phyloP scores from a whole-genome alignment of 2,888 invertebrate genomes.

The Teinopalpus imperialis region DNA sequence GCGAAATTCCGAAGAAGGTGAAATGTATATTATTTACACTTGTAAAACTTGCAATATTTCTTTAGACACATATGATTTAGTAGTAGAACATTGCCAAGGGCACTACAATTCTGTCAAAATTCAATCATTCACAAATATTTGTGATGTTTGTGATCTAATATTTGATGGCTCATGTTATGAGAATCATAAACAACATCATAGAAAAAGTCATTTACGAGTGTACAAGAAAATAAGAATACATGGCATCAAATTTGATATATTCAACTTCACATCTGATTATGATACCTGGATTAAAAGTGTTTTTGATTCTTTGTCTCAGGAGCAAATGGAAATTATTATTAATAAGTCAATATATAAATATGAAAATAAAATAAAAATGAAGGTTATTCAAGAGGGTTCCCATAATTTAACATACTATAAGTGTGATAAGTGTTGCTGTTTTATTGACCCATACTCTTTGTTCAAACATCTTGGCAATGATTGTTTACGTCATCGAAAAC shows the following conservation, averaged over 20 bases:
- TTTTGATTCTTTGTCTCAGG: conserved; percentile 42
- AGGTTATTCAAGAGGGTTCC: conserved; percentile 49
- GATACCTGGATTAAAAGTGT: conserved; percentile 54
- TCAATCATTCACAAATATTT: conserved; percentile 32
- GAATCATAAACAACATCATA: conserved; percentile 41
- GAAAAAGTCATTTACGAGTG: conserved; percentile 35
- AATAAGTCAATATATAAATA: conserved; percentile 52
- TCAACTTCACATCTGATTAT: conserved; percentile 49
- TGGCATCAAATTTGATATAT: conserved; percentile 50
- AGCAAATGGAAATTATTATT: conserved; percentile 39
- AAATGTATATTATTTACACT: conserved; percentile 37
- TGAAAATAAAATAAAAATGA: conserved; percentile 57
- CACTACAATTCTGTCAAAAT: conserved; percentile 41
- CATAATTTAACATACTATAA: conserved; percentile 47
- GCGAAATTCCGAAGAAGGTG: not conserved
- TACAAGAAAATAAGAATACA: conserved; percentile 25
- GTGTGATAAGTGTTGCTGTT: conserved; percentile 53
- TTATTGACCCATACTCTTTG: conserved; percentile 43
- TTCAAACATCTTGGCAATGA: conserved; percentile 44
- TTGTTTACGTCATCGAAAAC: conserved; percentile 42
- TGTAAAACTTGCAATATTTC: conserved; percentile 51
- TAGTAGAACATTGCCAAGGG: conserved; percentile 58
- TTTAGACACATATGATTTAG: conserved; percentile 53
- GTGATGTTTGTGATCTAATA: conserved; percentile 41
- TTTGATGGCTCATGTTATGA: conserved; percentile 39